A percentile compares a stretch with the other conserved stretches of the same genome.
Evolutionary conservation across 2,797 vertebrate species (phyloP).

Genomic region (Dryobates pubescens): DNA sequence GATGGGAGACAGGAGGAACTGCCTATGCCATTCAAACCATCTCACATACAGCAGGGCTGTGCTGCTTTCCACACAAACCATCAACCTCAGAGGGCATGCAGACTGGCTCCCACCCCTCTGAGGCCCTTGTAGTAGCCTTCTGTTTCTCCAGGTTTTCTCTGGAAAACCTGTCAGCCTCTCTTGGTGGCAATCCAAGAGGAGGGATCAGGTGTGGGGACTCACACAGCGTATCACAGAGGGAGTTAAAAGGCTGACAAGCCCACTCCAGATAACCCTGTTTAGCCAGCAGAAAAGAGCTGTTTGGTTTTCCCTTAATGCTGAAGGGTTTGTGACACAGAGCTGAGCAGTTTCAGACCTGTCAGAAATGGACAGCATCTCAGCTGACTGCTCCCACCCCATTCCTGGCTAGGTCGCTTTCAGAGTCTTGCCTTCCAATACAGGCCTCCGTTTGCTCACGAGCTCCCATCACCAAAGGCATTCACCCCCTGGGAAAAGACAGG

Average conservation of each 20-base stretch:
- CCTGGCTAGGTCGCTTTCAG: not conserved
- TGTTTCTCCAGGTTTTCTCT: not conserved
- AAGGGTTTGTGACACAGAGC: not conserved
- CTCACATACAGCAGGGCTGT: rapidly evolving
- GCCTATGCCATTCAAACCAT: not conserved
- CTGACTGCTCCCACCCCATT: not conserved
- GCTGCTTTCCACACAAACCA: not conserved
- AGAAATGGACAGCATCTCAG: not conserved
- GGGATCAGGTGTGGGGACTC: not conserved
- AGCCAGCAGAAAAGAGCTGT: not conserved
- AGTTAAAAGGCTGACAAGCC: not conserved
- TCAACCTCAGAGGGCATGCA: not conserved
- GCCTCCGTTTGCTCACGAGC: not conserved
- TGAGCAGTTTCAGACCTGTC: not conserved
- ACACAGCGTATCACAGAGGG: rapidly evolving
- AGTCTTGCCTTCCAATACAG: not conserved
- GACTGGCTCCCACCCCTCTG: not conserved
- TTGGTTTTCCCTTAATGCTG: not conserved
- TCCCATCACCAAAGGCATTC: not conserved
- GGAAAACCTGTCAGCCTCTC: not conserved
- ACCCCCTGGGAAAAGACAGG: not conserved
- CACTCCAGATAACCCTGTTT: not conserved
- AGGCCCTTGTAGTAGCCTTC: not conserved
- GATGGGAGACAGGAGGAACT: not conserved
- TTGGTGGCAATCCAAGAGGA: not conserved